phyloP scores from a whole-genome alignment of 2,888 invertebrate genomes.

The Drosophila cognata region DNA sequence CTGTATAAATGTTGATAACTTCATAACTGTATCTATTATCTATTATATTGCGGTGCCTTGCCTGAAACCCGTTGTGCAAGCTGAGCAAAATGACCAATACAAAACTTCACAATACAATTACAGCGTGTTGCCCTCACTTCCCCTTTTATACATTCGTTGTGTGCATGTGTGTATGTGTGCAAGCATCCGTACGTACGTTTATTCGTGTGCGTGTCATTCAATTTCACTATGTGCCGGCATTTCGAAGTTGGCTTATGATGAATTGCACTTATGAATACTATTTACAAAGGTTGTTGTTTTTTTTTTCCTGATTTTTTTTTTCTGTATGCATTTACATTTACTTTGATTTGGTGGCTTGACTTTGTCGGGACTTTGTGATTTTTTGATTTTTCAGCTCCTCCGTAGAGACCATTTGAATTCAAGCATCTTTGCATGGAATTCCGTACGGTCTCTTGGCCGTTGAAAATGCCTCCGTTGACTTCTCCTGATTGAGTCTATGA shows the following conservation, averaged over 20 bases:
- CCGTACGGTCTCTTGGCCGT: too few relatives aligned
- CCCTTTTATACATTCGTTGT: not conserved
- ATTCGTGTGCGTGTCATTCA: slow-evolving; percentile 17
- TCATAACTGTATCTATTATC: not conserved
- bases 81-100: slow-evolving; percentile 44
- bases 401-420: too few relatives aligned
- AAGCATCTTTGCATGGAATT: too few relatives aligned
- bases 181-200: not conserved
- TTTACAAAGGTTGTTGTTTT: slow-evolving; percentile 20
- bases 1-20: slow-evolving; percentile 8
- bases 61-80: slow-evolving; percentile 48
- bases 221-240: slow-evolving; percentile 44
- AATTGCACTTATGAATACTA: slow-evolving; percentile 44
- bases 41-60: not conserved
- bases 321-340: not conserved
- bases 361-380: too few relatives aligned
- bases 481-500: too few relatives aligned
- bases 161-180: slow-evolving; percentile 1
- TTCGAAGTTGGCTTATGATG: slow-evolving; percentile 47
- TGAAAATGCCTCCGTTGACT: too few relatives aligned
- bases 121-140: slow-evolving; percentile 18
- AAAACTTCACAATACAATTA: slow-evolving; percentile 39
- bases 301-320: slow-evolving; percentile 23
- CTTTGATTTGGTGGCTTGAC: too few relatives aligned
- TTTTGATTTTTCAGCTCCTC: too few relatives aligned